These are phyloP conservation scores for Scolopax bukidnonensis DNA, from an alignment of 2,797 vertebrate species.

Conservation along the genomic window DNA sequence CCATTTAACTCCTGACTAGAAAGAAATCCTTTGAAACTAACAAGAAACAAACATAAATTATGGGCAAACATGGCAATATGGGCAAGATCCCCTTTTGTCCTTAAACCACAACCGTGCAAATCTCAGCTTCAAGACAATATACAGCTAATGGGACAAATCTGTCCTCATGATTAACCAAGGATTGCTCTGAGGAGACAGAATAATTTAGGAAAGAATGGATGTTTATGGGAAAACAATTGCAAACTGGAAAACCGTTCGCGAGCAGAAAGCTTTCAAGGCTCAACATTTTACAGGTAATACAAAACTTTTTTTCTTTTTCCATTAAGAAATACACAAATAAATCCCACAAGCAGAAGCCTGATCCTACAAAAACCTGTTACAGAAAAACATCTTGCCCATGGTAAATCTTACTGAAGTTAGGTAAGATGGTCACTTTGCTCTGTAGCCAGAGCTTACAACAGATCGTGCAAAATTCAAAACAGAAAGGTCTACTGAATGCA, in stretches of 20 bases:
- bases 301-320: not conserved
- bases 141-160: not conserved
- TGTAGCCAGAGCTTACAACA: not conserved
- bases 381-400: not conserved
- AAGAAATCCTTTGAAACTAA: conserved; percentile 28
- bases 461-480: not conserved
- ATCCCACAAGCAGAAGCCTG: not conserved
- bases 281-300: not conserved
- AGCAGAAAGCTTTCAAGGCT: not conserved
- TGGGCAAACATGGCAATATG: not conserved
- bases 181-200: not conserved
- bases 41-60: not conserved
- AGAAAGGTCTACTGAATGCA: not conserved
- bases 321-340: not conserved
- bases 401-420: not conserved
- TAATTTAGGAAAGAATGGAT: not conserved
- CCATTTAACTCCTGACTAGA: not conserved
- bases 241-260: not conserved
- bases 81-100: not conserved
- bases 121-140: not conserved
- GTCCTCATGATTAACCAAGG: not conserved
- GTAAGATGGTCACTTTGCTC: not conserved
- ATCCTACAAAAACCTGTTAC: not conserved
- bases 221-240: not conserved
- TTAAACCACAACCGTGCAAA: not conserved